Evolutionary conservation across 2,888 invertebrate genomes (phyloP).

Genomic region (Xanthia togata): DNA sequence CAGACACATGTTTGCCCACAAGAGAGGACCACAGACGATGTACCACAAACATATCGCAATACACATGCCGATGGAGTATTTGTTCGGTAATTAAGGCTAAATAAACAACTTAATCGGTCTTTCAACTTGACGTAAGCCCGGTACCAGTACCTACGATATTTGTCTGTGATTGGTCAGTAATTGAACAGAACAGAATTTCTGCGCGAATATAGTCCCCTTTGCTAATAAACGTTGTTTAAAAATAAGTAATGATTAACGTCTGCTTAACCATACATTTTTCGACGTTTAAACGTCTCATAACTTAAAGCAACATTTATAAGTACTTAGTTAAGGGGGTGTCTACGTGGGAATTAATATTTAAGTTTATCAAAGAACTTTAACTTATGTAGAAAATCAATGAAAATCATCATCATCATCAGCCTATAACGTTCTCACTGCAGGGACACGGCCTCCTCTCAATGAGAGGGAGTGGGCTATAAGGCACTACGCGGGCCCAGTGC

Average conservation of each 20-base stretch:
- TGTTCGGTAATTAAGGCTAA: constrained; percentile 86
- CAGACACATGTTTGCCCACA: constrained; percentile 65
- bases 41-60: constrained; percentile 84
- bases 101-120: constrained; percentile 84
- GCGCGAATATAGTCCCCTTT: constrained; percentile 1
- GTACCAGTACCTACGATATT: constrained; percentile 47
- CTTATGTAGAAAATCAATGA: constrained; percentile 7
- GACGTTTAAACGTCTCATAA: background rate
- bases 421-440: too few species aligned
- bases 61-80: constrained; percentile 74
- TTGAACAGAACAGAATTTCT: constrained; percentile 13
- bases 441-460: too few species aligned
- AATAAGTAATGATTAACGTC: too few species aligned
- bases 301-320: background rate
- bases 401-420: too few species aligned
- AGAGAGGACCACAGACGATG: constrained; percentile 66
- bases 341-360: background rate
- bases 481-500: too few species aligned
- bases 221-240: background rate
- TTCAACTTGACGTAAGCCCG: constrained; percentile 80
- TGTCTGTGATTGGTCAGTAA: constrained; percentile 42
- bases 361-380: background rate
- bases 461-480: too few species aligned
- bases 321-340: background rate
- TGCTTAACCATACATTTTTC: background rate